Conservation (phyloP, 2,113 vertebrate genomes). For the human region DNA sequence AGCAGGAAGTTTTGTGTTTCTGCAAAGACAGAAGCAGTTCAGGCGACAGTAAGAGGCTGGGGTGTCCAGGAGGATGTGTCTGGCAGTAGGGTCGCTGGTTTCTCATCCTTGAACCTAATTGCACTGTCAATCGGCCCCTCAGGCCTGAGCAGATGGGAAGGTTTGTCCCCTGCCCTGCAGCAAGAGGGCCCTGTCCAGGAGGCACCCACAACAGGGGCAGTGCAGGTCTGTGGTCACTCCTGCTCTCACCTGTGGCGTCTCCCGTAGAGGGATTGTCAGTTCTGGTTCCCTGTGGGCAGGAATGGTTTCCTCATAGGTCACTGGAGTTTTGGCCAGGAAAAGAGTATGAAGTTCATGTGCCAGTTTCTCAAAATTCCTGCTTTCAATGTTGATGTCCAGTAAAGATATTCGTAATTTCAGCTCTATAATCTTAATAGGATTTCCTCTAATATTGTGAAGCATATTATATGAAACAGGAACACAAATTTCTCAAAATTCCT, state of each 20-base stretch:
- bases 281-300: not conserved
- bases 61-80: not conserved
- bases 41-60: not conserved
- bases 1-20: not conserved
- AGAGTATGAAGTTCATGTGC: not conserved
- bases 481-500: too few relatives aligned
- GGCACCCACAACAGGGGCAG: not conserved
- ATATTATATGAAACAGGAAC: too few relatives aligned
- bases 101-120: not conserved
- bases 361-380: not conserved
- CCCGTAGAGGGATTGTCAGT: not conserved
- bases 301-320: not conserved
- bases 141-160: not conserved
- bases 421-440: not conserved
- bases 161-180: not conserved
- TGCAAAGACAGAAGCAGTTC: not conserved
- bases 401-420: not conserved
- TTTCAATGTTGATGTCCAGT: not conserved
- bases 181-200: not conserved
- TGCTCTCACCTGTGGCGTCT: not conserved
- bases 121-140: not conserved
- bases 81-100: accelerated
- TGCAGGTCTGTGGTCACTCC: not conserved
- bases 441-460: not conserved
- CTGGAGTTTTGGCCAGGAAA: not conserved